Percentiles rank a stretch among this genome's conserved stretches.
These are phyloP conservation scores for Lagenorhynchus albirostris DNA, from an alignment of 2,113 vertebrate species.

Conservation along the genomic window DNA sequence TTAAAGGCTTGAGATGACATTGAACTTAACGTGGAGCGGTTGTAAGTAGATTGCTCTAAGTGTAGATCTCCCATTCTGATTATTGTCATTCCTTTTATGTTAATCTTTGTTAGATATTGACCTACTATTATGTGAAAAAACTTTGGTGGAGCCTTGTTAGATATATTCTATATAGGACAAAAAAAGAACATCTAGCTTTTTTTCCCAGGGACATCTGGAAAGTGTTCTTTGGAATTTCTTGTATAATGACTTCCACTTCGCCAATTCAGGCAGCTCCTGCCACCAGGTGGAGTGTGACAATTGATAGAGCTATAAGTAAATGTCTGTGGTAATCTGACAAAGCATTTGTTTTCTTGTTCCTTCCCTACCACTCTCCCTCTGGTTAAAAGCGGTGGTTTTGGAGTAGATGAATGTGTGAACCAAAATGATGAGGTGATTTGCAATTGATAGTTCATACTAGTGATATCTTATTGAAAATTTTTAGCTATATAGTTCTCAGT, in stretches of 20 bases:
- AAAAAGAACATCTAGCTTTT: conserved; percentile 28
- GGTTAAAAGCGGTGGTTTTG: background rate
- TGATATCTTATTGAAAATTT: conserved; percentile 36
- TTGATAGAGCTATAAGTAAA: background rate
- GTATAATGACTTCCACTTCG: conserved; percentile 16
- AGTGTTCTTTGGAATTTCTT: conserved; percentile 17
- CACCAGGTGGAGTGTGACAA: conserved; percentile 70
- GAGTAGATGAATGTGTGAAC: background rate
- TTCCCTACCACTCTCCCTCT: background rate
- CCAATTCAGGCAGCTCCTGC: conserved; percentile 49
- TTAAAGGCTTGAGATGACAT: conserved; percentile 7
- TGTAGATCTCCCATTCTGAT: background rate
- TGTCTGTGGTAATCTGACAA: background rate
- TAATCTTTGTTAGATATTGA: conserved; percentile 36
- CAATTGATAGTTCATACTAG: background rate
- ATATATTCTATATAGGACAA: background rate
- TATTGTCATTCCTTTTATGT: background rate
- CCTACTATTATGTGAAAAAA: background rate
- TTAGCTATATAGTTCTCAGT: conserved; percentile 16
- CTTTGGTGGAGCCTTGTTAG: background rate
- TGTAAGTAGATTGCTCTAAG: conserved; percentile 6
- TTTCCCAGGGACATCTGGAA: background rate
- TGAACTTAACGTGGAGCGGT: background rate
- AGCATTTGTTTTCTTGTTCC: background rate
- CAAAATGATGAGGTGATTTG: conserved; percentile 11